Conservation (phyloP, 1,140 invertebrate genomes). For the Nephila pilipes region DNA sequence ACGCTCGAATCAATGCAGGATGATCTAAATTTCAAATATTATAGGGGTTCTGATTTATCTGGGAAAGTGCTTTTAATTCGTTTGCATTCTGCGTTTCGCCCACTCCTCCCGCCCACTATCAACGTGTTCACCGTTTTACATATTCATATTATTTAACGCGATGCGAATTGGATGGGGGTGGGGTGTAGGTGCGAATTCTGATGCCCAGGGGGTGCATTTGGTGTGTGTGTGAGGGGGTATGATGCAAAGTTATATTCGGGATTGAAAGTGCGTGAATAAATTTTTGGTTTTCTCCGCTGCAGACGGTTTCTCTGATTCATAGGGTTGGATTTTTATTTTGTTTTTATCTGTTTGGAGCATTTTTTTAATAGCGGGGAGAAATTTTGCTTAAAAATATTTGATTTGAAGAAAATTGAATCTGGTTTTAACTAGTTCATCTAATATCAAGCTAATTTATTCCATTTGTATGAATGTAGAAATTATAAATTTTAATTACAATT, state of each 20-base stretch:
- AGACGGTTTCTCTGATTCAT: background rate
- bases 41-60: slow-evolving; percentile 54
- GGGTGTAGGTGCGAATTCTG: no score
- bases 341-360: no score
- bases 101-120: background rate
- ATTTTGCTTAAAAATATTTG: no score
- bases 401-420: no score
- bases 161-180: slow-evolving; percentile 39
- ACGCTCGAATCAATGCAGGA: slow-evolving; percentile 61
- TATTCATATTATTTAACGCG: slow-evolving; percentile 67
- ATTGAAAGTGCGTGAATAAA: background rate
- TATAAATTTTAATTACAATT: no score
- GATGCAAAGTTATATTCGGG: background rate
- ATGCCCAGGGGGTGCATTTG: background rate
- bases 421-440: no score
- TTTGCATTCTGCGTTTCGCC: background rate
- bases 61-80: slow-evolving; percentile 60
- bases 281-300: background rate
- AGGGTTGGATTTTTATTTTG: background rate
- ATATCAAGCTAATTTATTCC: no score
- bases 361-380: no score
- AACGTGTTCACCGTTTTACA: slow-evolving; percentile 41
- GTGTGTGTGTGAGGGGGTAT: background rate
- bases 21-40: slow-evolving; percentile 73
- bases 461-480: no score